Base-by-base conservation (phyloP, 1,140 invertebrate genomes). In the Teleogryllus occipitalis region DNA sequence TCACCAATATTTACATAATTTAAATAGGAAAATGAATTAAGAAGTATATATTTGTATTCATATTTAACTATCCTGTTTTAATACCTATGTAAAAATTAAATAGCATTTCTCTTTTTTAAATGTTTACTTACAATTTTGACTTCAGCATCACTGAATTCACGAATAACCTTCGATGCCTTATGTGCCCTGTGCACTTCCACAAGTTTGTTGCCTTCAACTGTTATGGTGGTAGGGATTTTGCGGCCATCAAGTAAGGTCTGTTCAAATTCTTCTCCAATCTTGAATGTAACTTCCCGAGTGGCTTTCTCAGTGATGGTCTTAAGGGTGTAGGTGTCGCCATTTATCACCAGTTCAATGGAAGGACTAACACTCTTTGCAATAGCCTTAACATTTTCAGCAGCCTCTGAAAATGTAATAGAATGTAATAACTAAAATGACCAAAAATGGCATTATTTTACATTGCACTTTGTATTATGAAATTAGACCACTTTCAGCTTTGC, bases 221-320 rank as follows among this genome's bases (percentile, higher is more conserved):
- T 92, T 81, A 92, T 89, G 79, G 88, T 84, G 75, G 89, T 47
- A 87, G 94, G 95, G 22, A 97, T 95, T 84, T 91, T 92, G 73
- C 93, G 88, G 10, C 95, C 95, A 85, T 97, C 95, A 22, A 92
- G 88, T 12, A 95, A 96, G 81, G 92, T 92, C 83, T 97, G 95
- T 14, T 95, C 93, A 85, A 97, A 95, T 84, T 95, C 93, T 82
- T 93, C 91, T 39, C 54, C 54, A 65, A 65, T 65, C 54, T 65
- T 65, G 18, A 65, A 65, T 65, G 54, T 14, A 18, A 65, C 54
- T 14, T 18, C 54, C 10, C 54, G 54, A 65, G 10, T 65, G 10
- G 10, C 1, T 14, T 10, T 18, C 10, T 10, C 10, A 65, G 54
- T 14, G 54, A 14, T 10, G 10, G 54, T 14, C 10, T 65, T 65